phyloP scores from a whole-genome alignment of 2,113 vertebrate genomes.

The Eretmochelys imbricata region DNA sequence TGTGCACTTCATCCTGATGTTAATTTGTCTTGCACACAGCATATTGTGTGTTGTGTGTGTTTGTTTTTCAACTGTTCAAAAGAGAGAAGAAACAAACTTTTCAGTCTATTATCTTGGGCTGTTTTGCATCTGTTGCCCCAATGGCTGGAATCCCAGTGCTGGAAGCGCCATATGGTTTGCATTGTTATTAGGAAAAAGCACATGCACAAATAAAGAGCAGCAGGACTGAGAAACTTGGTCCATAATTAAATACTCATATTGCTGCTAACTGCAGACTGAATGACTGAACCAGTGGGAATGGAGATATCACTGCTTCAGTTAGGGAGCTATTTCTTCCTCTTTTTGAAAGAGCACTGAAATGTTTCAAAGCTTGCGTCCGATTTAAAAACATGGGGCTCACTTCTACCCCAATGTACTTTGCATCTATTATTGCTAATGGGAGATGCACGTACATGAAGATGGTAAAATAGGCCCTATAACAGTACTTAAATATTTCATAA shows the following conservation, averaged over 20 bases:
- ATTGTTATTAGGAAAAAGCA: conserved; percentile 30
- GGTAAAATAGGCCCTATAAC: conserved; percentile 18
- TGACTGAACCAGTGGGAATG: conserved; percentile 27
- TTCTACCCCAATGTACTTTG: not conserved
- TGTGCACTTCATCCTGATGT: not conserved
- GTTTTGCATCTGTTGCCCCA: conserved; percentile 64
- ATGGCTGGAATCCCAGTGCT: conserved; percentile 51
- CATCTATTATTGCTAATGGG: not conserved
- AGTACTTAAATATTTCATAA: not conserved
- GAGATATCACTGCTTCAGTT: not conserved
- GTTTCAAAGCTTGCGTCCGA: not conserved
- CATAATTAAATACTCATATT: conserved; percentile 68
- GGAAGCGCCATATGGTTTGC: conserved; percentile 64
- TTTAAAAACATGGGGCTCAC: not conserved
- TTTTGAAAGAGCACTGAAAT: conserved; percentile 8
- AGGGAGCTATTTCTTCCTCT: not conserved
- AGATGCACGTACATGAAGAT: not conserved
- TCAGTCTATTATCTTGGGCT: conserved; percentile 60
- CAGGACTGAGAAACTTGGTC: not conserved
- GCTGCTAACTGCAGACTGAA: conserved; percentile 42
- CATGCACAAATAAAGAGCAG: conserved; percentile 26
- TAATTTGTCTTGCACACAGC: conserved; percentile 20
- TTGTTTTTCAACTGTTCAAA: conserved; percentile 38
- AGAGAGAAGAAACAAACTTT: conserved; percentile 49
- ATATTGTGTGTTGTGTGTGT: not conserved